Evolutionary conservation across 2,113 vertebrate genomes (phyloP).

Genomic region (Pardalotus punctatus): DNA sequence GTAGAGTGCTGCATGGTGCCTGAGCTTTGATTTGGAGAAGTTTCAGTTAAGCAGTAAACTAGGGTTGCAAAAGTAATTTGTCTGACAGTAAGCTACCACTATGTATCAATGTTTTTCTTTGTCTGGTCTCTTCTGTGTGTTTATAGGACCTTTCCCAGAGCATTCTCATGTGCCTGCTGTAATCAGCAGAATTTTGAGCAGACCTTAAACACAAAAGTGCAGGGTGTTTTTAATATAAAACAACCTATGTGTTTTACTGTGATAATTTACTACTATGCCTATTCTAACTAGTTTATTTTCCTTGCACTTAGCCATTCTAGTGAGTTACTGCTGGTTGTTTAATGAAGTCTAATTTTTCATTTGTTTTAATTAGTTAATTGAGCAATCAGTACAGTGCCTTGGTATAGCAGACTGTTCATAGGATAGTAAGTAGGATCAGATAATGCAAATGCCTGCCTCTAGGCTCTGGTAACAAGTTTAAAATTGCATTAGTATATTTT

Average conservation of each 20-base stretch:
- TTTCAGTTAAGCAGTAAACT: neutral
- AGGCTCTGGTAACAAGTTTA: neutral
- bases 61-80: neutral
- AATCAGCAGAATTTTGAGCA: neutral
- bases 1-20: neutral
- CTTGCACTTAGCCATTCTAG: neutral
- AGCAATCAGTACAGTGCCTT: neutral
- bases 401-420: neutral
- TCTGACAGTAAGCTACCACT: neutral
- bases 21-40: neutral
- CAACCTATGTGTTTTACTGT: neutral
- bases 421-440: neutral
- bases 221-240: neutral
- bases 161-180: neutral
- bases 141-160: neutral
- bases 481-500: neutral
- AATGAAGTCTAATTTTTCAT: neutral
- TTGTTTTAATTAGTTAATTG: conserved; percentile 18
- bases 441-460: neutral
- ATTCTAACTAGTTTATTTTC: neutral
- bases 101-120: neutral
- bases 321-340: neutral
- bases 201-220: neutral
- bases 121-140: neutral
- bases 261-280: neutral